These are phyloP conservation scores for Takifugu flavidus DNA, from an alignment of 2,113 vertebrate genomes.

Conservation along the genomic window DNA sequence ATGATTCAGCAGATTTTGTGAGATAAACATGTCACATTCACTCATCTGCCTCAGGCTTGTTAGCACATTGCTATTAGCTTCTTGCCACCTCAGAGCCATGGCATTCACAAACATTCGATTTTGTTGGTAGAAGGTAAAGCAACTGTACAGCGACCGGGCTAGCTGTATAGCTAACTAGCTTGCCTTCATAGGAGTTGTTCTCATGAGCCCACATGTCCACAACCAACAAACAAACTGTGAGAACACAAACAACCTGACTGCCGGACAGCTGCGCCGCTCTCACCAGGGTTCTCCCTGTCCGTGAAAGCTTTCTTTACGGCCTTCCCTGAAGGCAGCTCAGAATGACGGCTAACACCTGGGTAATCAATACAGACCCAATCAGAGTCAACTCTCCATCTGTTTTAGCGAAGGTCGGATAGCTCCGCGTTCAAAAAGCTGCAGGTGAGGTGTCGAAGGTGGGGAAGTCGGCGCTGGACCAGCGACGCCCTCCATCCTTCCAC, in stretches of 20 bases:
- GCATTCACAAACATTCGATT: too few relatives aligned
- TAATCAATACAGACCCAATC: background rate
- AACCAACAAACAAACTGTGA: constrained; percentile 55
- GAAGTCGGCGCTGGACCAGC: background rate
- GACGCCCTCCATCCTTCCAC: too few relatives aligned
- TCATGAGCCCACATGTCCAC: constrained; percentile 47
- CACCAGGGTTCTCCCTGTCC: constrained; percentile 51
- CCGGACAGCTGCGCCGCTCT: constrained; percentile 57
- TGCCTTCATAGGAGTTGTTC: constrained; percentile 31
- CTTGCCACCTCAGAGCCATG: too few relatives aligned
- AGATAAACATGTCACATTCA: too few relatives aligned
- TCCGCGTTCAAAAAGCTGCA: background rate
- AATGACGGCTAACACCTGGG: constrained; percentile 24
- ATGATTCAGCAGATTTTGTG: too few relatives aligned
- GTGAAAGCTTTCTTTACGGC: constrained; percentile 51
- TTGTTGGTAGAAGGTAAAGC: too few relatives aligned
- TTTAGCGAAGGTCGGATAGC: background rate
- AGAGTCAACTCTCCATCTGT: constrained; percentile 30
- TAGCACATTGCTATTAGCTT: too few relatives aligned
- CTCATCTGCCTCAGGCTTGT: too few relatives aligned
- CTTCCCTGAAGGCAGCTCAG: constrained; percentile 30
- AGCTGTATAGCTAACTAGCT: too few relatives aligned
- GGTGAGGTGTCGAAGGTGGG: too few relatives aligned
- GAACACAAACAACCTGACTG: constrained; percentile 58
- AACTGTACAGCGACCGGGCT: too few relatives aligned